Base-by-base conservation (phyloP, 2,113 vertebrate species). In the Ondatra zibethicus region DNA sequence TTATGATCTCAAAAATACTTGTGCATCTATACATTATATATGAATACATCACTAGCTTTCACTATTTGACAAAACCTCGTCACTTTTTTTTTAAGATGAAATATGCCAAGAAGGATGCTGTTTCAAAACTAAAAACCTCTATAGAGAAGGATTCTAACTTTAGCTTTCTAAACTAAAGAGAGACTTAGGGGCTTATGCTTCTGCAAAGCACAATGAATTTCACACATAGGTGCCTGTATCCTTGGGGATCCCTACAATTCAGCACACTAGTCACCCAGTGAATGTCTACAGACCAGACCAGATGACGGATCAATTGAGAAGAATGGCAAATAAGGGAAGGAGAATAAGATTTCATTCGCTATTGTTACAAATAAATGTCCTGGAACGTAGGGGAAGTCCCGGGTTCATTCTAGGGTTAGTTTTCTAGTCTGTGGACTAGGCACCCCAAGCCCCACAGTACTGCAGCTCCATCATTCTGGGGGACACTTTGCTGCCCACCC, bases 181-280 rank as follows among this genome's bases (percentile, higher is more conserved):
- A 89, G 92, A 95, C 73, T 91, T 17, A 65, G 23, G 55, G 52
- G 39, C 45, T 95, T 92, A 82, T 50, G 73, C 9, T 96, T 95
- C 39, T 87, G 68, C 27, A 66, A n/a, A 81, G 36, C 72, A 42
- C 14, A 92, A 68, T 55, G 72, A 0, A 82, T 33, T 25, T 89
- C 61, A 89, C 7, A 27, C 19, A 55, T 12, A 75, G 65, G 66
- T 36, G 27, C 29, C 7, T 25, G 2, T 4, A 52, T 58, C 17
- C 23, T 45, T 7, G 5, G 36, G 68, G 39, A 72, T 55, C 47
- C 58, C 72, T 70, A 90, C 36, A 65, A 85, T 31, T 76, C 10
- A 76, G 39, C 73, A 45, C 25, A 45, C 73, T 76, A 29, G 73
- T 45, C 42, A 45, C 12, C 42, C 42, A 45, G 73, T 10, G 23